A percentile compares a stretch with the other conserved stretches of the same genome.
Evolutionary conservation across 1,140 invertebrate genomes (phyloP).

Genomic region (Drosophila parabipectinata): DNA sequence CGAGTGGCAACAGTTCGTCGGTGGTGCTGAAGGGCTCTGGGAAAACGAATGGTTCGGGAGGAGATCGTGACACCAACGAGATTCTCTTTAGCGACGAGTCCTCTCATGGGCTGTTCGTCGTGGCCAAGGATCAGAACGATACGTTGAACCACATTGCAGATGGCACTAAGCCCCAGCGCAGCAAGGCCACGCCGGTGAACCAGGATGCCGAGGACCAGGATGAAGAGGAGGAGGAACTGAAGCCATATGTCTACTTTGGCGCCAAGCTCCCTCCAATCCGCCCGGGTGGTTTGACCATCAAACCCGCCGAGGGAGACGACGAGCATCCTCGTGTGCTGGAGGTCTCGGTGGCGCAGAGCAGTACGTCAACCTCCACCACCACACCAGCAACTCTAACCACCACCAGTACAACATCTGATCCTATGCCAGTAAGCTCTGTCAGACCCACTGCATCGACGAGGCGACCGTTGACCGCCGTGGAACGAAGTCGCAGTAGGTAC

Average conservation of each 20-base stretch:
- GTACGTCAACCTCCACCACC: constrained; percentile 7
- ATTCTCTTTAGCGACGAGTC: constrained; percentile 82
- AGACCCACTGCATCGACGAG: constrained; percentile 56
- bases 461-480: constrained; percentile 65
- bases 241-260: constrained; percentile 89
- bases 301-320: constrained; percentile 80
- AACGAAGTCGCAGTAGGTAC: constrained; percentile 71
- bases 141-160: constrained; percentile 76
- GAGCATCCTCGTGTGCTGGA: constrained; percentile 74
- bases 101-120: constrained; percentile 76
- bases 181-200: constrained; percentile 38
- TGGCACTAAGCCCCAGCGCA: constrained; percentile 44
- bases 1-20: constrained; percentile 40
- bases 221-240: constrained; percentile 86
- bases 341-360: constrained; percentile 70
- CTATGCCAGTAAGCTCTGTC: constrained; percentile 14
- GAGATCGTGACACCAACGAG: constrained; percentile 77
- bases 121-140: constrained; percentile 79
- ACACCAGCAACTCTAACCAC: constrained; percentile 2
- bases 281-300: constrained; percentile 85
- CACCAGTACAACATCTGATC: constrained; percentile 42
- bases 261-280: constrained; percentile 87
- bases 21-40: constrained; percentile 41
- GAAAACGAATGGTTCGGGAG: not conserved
- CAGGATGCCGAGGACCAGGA: constrained; percentile 50